Conservation (phyloP, 2,888 invertebrate species). For the Drosophila incognita region DNA sequence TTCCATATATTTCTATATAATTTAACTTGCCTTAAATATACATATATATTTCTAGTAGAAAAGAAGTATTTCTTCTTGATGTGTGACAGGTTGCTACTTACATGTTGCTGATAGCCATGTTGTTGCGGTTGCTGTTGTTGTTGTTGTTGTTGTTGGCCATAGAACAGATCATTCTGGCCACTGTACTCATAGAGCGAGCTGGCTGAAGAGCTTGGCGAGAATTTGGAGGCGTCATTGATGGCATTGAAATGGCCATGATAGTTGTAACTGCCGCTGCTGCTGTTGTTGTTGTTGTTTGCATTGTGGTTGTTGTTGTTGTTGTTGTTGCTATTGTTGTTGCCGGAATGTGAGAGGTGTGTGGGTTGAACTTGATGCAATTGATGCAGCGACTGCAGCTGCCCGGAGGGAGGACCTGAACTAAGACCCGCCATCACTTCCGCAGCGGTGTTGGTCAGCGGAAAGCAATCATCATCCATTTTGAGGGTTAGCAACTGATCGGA, state of each 20-base stretch:
- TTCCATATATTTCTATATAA: neutral
- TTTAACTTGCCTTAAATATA: neutral
- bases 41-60: neutral
- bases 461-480: constrained; percentile 95
- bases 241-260: constrained; percentile 85
- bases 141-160: constrained; percentile 69
- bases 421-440: constrained; percentile 67
- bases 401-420: constrained; percentile 56
- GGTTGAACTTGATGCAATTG: constrained; percentile 44
- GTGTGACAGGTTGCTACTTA: constrained; percentile 59
- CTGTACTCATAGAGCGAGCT: constrained; percentile 84
- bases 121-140: constrained; percentile 51
- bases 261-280: constrained; percentile 69
- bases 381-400: constrained; percentile 56
- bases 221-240: constrained; percentile 71
- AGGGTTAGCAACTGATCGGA: constrained; percentile 86
- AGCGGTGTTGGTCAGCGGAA: constrained; percentile 86
- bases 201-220: constrained; percentile 79
- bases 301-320: constrained; percentile 39
- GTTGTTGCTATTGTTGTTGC: constrained; percentile 19
- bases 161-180: constrained; percentile 70
- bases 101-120: constrained; percentile 79
- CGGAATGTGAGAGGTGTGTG: constrained; percentile 44
- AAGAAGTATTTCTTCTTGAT: neutral
- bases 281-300: constrained; percentile 40